Evolutionary conservation across 2,797 vertebrate genomes (phyloP).

Genomic region (Syngnathus rostellatus): DNA sequence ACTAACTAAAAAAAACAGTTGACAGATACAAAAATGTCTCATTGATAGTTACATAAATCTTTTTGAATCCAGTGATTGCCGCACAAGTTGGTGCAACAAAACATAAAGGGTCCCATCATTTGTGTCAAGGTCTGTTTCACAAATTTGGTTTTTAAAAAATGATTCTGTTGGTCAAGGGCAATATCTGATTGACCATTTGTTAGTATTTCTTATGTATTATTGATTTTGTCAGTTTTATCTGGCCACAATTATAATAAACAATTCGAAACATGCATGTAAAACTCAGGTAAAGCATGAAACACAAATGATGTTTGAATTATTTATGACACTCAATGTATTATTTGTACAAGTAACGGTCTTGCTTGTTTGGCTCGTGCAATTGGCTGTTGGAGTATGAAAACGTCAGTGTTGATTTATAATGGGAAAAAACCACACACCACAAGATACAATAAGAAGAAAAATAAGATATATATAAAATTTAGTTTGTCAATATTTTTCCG

Average conservation of each 20-base stretch:
- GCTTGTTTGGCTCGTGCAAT: background rate
- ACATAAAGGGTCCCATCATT: background rate
- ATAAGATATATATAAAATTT: background rate
- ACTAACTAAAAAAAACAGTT: no score
- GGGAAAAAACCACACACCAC: background rate
- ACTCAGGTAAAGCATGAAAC: no score
- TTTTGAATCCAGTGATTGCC: no score
- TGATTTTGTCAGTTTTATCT: background rate
- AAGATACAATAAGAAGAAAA: background rate
- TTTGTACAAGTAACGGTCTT: background rate
- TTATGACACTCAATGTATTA: background rate
- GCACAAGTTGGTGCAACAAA: no score
- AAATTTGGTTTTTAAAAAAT: background rate
- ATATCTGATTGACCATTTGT: background rate
- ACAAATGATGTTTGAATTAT: background rate
- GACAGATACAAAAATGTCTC: no score
- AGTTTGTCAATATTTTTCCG: no score
- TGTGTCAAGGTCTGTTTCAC: background rate
- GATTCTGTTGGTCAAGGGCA: background rate
- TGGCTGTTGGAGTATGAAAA: no score
- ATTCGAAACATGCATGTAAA: no score
- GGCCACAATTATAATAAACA: no score
- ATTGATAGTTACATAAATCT: no score
- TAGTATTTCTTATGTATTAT: no score
- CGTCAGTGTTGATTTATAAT: background rate